Evolutionary conservation across 2,113 vertebrate genomes (phyloP).

Genomic region (Chlorodrepanis virens): DNA sequence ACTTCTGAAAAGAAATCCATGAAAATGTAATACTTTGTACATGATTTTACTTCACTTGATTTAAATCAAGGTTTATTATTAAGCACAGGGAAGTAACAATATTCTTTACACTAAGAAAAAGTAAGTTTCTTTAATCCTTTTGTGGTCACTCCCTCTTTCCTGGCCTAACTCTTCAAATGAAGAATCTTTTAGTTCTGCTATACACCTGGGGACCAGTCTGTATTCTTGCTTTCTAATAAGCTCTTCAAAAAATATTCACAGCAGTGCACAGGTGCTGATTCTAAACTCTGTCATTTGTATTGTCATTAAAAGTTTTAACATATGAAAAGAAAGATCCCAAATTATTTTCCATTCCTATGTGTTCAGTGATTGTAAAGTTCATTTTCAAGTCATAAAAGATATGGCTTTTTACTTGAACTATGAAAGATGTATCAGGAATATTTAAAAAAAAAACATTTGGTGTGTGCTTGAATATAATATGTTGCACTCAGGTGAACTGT

Average conservation of each 20-base stretch:
- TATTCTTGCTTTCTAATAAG: not conserved
- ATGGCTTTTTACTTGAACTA: not conserved
- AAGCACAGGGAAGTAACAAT: not conserved
- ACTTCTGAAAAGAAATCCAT: not conserved
- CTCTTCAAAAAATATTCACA: not conserved
- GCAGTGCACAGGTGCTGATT: not conserved
- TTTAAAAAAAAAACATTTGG: not conserved
- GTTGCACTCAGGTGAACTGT: not conserved
- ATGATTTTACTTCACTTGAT: not conserved
- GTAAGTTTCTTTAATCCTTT: not conserved
- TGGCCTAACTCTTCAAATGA: not conserved
- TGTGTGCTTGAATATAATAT: not conserved
- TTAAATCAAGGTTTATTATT: not conserved
- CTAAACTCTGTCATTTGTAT: not conserved
- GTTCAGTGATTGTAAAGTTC: not conserved
- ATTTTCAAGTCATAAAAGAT: not conserved
- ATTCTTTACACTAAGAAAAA: not conserved
- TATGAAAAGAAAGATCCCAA: not conserved
- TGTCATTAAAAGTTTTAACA: not conserved
- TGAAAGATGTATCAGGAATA: not conserved
- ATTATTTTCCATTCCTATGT: not conserved
- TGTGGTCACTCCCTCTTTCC: not conserved
- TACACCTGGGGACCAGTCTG: not conserved
- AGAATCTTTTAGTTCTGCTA: not conserved
- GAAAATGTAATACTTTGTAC: not conserved